Base-by-base conservation (phyloP, 2,888 invertebrate species). In the Philopedon plagiatum region DNA sequence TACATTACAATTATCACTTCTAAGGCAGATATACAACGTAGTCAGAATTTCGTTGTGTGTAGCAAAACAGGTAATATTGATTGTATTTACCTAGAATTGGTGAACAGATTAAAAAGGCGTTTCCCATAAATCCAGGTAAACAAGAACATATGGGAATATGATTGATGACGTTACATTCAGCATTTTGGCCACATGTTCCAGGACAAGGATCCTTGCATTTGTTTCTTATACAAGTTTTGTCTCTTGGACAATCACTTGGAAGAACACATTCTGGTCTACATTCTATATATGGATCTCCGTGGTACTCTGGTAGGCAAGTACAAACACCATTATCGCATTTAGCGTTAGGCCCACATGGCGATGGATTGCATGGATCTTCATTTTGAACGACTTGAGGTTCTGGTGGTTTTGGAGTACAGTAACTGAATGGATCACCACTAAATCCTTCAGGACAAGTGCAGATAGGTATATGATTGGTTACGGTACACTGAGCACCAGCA, bases 311-410 rank as follows among this genome's bases (percentile, higher is more conserved):
- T 71, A 93, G 81, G 82, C 95, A 95, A 41, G 91, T 88, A 82
- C 95, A 95, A 54, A 93, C 90, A 21, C 94, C 93, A 84, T 93
- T 91, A 80, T 90, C 91, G 81, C 95, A 95, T 78, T 92, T 86
- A 19, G 95, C 91, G 84, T 95, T 94, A 7, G 93, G 89, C n/a
- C 95, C 95, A 82, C 95, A 95, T 8, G 94, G 94, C 39, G 92
- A 91, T 66, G 93, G 93, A 81, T 90, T 89, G 82, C 94, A 94
- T 29, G 93, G 93, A 80, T 91, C 82, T 46, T 86, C 78, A 65
- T 79, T 77, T 15, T 81, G 76, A 78, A 86, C 73, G 76, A 77
- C 75, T 62, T 63, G 75, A 13, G 75, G 88, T 88, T 78, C 71
- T 39, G 57, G 81, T 78, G 87, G 87, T 81, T 88, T 87, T 0